Conservation (phyloP, 2,797 vertebrate genomes). For the Erpetoichthys calabaricus region DNA sequence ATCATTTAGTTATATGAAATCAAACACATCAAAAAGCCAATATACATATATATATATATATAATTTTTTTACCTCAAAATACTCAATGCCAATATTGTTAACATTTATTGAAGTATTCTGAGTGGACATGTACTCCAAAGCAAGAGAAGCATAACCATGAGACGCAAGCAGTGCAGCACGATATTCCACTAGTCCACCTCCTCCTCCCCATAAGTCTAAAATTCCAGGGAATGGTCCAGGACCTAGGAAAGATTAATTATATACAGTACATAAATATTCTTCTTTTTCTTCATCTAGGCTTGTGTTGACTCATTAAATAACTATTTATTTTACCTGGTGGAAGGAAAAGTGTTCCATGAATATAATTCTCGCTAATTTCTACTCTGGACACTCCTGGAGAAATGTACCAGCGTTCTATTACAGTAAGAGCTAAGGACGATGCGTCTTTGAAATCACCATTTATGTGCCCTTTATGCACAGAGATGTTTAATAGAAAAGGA, state of each 20-base stretch:
- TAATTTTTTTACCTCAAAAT: too few species aligned
- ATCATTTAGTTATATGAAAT: too few species aligned
- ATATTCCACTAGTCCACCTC: slow-evolving; percentile 31
- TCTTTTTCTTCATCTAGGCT: too few species aligned
- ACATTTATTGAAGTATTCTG: background rate
- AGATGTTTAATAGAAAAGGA: slow-evolving; percentile 3
- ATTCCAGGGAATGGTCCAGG: slow-evolving; percentile 24
- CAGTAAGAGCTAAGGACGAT: slow-evolving; percentile 1
- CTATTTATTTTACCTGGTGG: slow-evolving; percentile 9
- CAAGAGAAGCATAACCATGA: slow-evolving; percentile 22
- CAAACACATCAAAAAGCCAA: too few species aligned
- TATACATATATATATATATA: too few species aligned
- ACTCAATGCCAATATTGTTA: too few species aligned
- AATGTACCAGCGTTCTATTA: slow-evolving; percentile 10
- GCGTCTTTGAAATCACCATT: background rate
- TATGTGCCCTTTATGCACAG: slow-evolving; percentile 5
- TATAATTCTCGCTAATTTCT: background rate
- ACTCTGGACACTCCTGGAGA: slow-evolving; percentile 5
- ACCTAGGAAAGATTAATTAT: slow-evolving; percentile 7
- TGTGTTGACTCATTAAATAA: too few species aligned
- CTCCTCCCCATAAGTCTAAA: slow-evolving; percentile 31
- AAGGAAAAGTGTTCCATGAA: slow-evolving; percentile 10
- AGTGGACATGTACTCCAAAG: slow-evolving; percentile 20
- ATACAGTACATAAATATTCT: background rate
- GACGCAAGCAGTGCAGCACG: slow-evolving; percentile 28